Evolutionary conservation across 2,797 vertebrate species (phyloP).

Genomic region (Avahi laniger): DNA sequence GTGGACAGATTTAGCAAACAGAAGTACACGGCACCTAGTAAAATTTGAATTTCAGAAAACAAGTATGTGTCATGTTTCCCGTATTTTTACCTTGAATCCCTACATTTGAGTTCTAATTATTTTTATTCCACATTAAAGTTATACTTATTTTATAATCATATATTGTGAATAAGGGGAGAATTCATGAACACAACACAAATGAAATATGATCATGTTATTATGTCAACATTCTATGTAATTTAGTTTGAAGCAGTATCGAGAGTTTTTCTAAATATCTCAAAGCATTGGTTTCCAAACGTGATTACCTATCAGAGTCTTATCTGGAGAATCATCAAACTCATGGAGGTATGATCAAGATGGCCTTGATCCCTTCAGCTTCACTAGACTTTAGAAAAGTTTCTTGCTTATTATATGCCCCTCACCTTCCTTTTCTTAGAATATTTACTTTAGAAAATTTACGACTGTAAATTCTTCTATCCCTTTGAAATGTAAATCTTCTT

Average conservation of each 20-base stretch:
- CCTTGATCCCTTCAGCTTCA: neutral
- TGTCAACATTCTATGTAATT: neutral
- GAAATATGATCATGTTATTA: neutral
- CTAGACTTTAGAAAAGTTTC: neutral
- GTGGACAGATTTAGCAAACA: neutral
- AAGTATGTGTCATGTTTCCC: neutral
- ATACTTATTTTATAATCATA: slow-evolving; percentile 47
- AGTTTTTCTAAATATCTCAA: neutral
- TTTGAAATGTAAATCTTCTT: neutral
- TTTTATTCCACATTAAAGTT: neutral
- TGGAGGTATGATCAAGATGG: neutral
- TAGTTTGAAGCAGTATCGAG: neutral
- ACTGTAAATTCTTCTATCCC: neutral
- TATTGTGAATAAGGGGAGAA: neutral
- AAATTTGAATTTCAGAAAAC: slow-evolving; percentile 34
- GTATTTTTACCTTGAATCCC: neutral
- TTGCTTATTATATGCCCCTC: neutral
- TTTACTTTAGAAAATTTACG: neutral
- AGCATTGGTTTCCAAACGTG: neutral
- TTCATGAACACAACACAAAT: neutral
- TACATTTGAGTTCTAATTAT: neutral
- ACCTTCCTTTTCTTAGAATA: neutral
- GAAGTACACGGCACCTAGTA: neutral
- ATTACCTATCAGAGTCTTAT: neutral
- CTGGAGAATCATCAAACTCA: neutral